Base-by-base conservation (phyloP, 2,888 invertebrate species). In the Phalera bucephala region DNA sequence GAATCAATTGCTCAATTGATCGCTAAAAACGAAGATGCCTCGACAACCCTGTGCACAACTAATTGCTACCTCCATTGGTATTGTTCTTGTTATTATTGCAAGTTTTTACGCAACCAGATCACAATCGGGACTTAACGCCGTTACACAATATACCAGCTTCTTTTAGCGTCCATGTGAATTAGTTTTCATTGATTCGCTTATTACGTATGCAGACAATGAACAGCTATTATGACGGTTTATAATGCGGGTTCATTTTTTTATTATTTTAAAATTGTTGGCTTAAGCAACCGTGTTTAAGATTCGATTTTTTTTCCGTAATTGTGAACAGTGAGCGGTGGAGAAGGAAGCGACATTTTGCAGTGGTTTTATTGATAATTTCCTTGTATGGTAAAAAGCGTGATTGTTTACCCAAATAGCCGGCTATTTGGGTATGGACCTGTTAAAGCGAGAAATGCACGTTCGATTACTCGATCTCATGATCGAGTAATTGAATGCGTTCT, bases 71-170 rank as follows among this genome's bases (percentile, higher is more conserved):
- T 52, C 44, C 34, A 34, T 51, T 44, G 47, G 56, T 65, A 67
- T 70, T 74, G 72, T 72, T 73, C 68, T 66, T 59, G 48, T 66
- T 64, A 57, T 62, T 57, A 59, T 58, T 56, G 47, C 35, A 28
- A 45, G 54, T 72, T 73, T 73, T 74, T 74, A 62, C 62, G 61
- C 64, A 72, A 72, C 38, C 37, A 13, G 46, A 55, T 65, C 35
- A 54, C 46, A 59, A 57, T 59, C 31, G 31, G 37, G 23, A 35
- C 31, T 51, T 42, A 40, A 29, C 8, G 30, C 20, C 27, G 33
- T 54, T 62, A 42, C 54, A 55, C 49, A 61, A 61, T 51, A 20
- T 17, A 45, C 41, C 13, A 21, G 33, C 33, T 45, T 33, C 27
- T 52, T 58, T 46, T 39, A 31, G 19, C 27, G 33, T n/a, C 30